A percentile compares a stretch with the other conserved stretches of the same genome.
phyloP scores from a whole-genome alignment of 2,888 invertebrate species.

The Oxytorus armatus region DNA sequence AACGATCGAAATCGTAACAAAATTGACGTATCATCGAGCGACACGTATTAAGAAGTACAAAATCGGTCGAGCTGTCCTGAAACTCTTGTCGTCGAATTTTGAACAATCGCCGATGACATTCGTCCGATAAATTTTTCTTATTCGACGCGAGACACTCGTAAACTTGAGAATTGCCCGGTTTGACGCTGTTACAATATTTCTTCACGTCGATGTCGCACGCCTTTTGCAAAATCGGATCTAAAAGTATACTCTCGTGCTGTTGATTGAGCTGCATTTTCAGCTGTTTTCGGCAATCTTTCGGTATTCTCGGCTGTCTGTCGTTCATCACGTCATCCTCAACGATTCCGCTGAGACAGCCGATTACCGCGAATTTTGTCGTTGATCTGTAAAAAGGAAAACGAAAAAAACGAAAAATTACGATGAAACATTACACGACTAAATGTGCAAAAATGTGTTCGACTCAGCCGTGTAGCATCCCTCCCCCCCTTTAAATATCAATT shows the following conservation, averaged over 20 bases:
- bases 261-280: conserved; percentile 96
- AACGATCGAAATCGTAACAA: conserved; percentile 90
- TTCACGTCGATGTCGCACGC: conserved; percentile 93
- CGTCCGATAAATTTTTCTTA: conserved; percentile 87
- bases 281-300: conserved; percentile 96
- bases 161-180: conserved; percentile 90
- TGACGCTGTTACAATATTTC: conserved; percentile 89
- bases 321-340: conserved; percentile 94
- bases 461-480: too few species aligned
- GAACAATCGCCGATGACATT: conserved; percentile 93
- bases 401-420: conserved; percentile 82
- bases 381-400: conserved; percentile 87
- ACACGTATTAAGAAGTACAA: conserved; percentile 93
- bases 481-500: too few species aligned
- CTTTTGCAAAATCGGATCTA: conserved; percentile 93
- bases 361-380: conserved; percentile 92
- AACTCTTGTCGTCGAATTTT: conserved; percentile 94
- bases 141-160: conserved; percentile 90
- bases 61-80: conserved; percentile 94
- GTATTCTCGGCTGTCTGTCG: conserved; percentile 90
- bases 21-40: conserved; percentile 94
- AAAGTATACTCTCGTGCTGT: conserved; percentile 94
- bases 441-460: too few species aligned
- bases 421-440: too few species aligned
- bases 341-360: conserved; percentile 95